Evolutionary conservation across 2,888 invertebrate species (phyloP), one percentile per base, ranked within the genome.

Genomic region (Catocala fraxini): DNA sequence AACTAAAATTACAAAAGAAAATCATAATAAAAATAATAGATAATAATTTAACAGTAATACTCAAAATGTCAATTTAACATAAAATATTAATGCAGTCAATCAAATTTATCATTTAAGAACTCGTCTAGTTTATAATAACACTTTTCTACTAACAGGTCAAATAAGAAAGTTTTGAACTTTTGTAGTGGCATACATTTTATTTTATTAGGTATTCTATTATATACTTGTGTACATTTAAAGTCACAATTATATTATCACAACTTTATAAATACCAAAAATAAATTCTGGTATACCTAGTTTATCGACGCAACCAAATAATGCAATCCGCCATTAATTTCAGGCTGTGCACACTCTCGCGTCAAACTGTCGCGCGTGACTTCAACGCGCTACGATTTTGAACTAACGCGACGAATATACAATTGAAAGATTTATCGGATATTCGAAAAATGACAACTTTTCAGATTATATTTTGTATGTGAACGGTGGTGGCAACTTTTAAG

Each of bases 311-410:
- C 68, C 66, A 74, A 81, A 75, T 73, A 71, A 61, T 56, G 73
- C 68, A 69, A 73, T 59, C 73, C 55, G 46, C 71, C 70, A 83
- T 79, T 77, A 75, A 77, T 79, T 73, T 72, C 74, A 74, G 72
- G 59, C 65, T 57, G 55, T 49, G 56, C 59, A 60, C 70, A 74
- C 72, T 77, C 68, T 63, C 62, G 63, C 67, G 64, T 60, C 70
- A 62, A 61, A 46, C 41, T 55, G 34, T 56, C 54, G 68, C 58
- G 61, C 77, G 75, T 77, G 75, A 73, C 70, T 73, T 58, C 41
- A 59, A 11, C 43, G 11, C 1, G 13, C 46, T 2, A 12, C 25
- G 25, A 59, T 25, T 61, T 55, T 42, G 25, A 66, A 33, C 34
- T 13, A 61, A 25, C 42, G 25, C 39, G 43, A 12, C 59, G 54